Conservation (phyloP, 2,888 invertebrate genomes). For the Congeria kusceri region DNA sequence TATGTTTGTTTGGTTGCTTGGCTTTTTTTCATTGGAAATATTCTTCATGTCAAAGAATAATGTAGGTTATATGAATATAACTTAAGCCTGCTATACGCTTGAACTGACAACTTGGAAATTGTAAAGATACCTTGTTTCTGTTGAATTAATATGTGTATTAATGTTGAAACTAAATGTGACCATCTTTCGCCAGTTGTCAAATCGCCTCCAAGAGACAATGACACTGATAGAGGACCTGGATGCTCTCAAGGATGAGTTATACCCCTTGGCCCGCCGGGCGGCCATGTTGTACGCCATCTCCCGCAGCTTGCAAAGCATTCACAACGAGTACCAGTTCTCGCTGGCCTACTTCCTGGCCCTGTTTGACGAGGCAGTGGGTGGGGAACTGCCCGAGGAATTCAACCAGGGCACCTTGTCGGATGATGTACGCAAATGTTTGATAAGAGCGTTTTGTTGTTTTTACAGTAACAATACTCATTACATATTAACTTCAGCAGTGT, state of each 20-base stretch:
- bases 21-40: no score
- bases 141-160: no score
- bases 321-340: constrained; percentile 83
- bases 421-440: constrained; percentile 41
- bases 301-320: constrained; percentile 78
- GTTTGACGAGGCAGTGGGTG: constrained; percentile 84
- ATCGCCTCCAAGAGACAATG: constrained; percentile 74
- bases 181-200: constrained; percentile 69
- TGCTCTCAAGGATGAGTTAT: constrained; percentile 81
- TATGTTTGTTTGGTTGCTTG: no score
- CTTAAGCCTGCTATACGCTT: no score
- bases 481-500: no score
- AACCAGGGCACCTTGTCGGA: constrained; percentile 47
- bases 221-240: constrained; percentile 80
- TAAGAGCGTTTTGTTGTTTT: neutral
- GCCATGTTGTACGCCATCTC: constrained; percentile 82
- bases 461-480: no score
- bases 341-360: constrained; percentile 81
- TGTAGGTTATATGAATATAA: no score
- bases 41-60: no score
- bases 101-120: no score
- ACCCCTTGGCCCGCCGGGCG: constrained; percentile 81
- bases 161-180: no score
- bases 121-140: no score
- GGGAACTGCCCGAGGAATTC: constrained; percentile 77